These are phyloP conservation scores for Eulemur macaco DNA, from an alignment of 2,113 vertebrate species.

Conservation along the genomic window DNA sequence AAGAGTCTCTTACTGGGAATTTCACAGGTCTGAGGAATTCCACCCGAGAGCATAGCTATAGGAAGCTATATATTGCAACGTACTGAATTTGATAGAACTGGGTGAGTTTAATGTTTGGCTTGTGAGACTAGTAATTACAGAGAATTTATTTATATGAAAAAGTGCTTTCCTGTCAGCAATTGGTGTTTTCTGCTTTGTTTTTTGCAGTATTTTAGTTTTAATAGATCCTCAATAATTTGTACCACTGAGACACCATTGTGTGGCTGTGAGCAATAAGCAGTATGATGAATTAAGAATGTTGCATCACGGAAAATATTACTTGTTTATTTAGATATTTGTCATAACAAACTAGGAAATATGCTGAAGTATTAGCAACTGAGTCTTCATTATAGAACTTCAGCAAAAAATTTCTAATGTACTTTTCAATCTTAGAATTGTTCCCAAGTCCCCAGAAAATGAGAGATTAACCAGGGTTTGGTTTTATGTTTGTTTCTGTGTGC, in stretches of 20 bases:
- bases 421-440: constrained; percentile 56
- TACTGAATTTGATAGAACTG: background rate
- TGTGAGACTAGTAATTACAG: background rate
- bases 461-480: constrained; percentile 55
- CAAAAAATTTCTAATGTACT: constrained; percentile 41
- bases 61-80: background rate
- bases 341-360: constrained; percentile 11
- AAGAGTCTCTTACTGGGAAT: background rate
- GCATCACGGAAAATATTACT: constrained; percentile 20
- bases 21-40: background rate
- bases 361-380: background rate
- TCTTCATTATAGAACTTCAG: constrained; percentile 47
- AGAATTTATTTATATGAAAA: background rate
- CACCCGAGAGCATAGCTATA: background rate
- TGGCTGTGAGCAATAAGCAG: constrained; percentile 1
- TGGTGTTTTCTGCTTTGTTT: constrained; percentile 10
- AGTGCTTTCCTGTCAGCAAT: background rate
- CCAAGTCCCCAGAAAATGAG: constrained; percentile 52
- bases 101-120: background rate
- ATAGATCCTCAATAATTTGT: background rate
- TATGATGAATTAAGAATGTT: constrained; percentile 8
- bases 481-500: constrained; percentile 64
- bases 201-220: constrained; percentile 22
- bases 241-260: background rate
- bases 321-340: constrained; percentile 54